These are phyloP conservation scores for Gila orcuttii DNA, from an alignment of 2,113 vertebrate genomes.

Conservation along the genomic window DNA sequence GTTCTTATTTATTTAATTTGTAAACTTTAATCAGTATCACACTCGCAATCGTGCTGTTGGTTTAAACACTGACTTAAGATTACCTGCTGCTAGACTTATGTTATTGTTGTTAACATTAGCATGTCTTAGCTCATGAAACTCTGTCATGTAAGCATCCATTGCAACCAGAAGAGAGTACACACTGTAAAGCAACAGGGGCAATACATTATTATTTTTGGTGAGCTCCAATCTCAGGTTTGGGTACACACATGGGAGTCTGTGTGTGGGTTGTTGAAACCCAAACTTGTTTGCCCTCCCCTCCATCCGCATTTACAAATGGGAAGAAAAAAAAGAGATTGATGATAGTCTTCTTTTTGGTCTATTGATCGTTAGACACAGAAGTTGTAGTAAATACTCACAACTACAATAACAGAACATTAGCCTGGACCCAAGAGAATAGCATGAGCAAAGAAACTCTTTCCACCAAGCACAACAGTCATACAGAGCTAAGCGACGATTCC, in stretches of 20 bases:
- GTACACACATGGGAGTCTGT: conserved; percentile 33
- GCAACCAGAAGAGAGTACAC: neutral
- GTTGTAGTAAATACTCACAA: conserved; percentile 25
- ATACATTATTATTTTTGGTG: conserved; percentile 42
- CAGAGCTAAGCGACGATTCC: neutral
- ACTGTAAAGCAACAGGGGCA: neutral
- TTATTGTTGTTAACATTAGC: neutral
- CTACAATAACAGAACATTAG: conserved; percentile 34
- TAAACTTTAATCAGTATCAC: neutral
- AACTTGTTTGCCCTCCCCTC: conserved; percentile 17
- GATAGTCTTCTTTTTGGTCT: conserved; percentile 33
- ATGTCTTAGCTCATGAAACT: conserved; percentile 4
- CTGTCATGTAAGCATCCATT: neutral
- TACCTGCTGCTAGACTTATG: neutral
- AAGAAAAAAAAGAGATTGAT: conserved; percentile 15
- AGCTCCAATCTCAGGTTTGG: conserved; percentile 37
- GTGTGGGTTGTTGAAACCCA: conserved; percentile 13
- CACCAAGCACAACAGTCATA: neutral
- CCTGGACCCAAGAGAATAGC: conserved; percentile 17
- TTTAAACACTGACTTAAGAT: neutral
- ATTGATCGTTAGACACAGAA: conserved; percentile 34
- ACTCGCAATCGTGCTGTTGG: neutral
- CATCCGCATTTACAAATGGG: conserved; percentile 29
- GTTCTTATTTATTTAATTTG: neutral
- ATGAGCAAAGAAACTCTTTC: neutral